Base-by-base conservation (phyloP, 2,113 vertebrate species). In the Alexandromys fortis region DNA sequence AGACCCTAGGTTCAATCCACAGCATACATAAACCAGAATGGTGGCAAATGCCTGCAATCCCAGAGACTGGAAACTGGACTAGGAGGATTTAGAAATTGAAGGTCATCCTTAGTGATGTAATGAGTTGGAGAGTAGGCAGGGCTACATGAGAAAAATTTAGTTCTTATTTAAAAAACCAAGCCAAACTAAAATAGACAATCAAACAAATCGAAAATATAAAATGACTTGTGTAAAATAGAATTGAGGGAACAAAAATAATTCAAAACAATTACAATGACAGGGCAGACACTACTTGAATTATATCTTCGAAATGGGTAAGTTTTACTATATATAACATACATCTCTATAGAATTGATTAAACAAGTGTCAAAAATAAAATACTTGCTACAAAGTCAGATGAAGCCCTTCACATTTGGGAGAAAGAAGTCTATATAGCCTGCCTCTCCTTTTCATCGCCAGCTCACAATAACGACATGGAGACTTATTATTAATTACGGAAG, bases 351-450 rank as follows among this genome's bases (percentile, higher is more conserved):
- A 7, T 70, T 92, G 13, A 87, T 90, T 52, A 82, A 82, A 68
- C 42, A 38, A 94, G 58, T 72, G n/a, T 10, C 58, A 22, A 89
- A 79, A 94, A 10, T 91, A 70, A 93, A 89, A 83, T 14, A 2
- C 35, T 88, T 87, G 13, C 89, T 68, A 87, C 5, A 93, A 86
- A 86, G 30, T 88, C 10, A 67, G n/a, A 76, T 88, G 85, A 92
- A 90, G 35, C 49, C n/a, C 94, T 19, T 88, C 81, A 91, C 9
- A 45, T 95, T 95, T 76, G 42, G 17, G 35, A 95, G 16, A 3
- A 42, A 83, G 93, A 91, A 24, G 58, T 16, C 67, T 67, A 13
- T 28, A 28, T 67, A 67, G 65, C 13, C 30, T 19, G 68, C 17
- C 67, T 70, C 35, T 70, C 33, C 14, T 7, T 70, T 35, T 33